Evolutionary conservation across 2,888 invertebrate species (phyloP).

Genomic region (Microctonus brassicae): DNA sequence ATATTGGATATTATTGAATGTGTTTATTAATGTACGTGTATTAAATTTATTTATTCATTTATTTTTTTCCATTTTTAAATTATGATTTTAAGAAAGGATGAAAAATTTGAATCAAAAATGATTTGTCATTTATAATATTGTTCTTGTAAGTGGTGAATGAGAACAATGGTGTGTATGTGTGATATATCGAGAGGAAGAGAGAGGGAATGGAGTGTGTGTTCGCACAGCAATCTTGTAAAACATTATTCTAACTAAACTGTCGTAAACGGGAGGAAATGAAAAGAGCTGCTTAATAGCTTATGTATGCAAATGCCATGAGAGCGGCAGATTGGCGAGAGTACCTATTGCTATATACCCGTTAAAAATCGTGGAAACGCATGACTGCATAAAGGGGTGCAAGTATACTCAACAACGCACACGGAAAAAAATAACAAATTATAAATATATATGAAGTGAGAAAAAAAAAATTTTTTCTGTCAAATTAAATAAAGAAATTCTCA

Average conservation of each 20-base stretch:
- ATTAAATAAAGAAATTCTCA: not conserved
- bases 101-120: conserved; percentile 28
- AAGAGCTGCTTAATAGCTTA: conserved; percentile 70
- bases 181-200: conserved; percentile 33
- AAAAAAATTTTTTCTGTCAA: not conserved
- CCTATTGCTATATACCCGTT: too few relatives aligned
- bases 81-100: not conserved
- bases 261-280: conserved; percentile 71
- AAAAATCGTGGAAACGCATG: too few relatives aligned
- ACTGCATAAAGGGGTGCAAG: too few relatives aligned
- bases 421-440: too few relatives aligned
- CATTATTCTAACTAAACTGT: conserved; percentile 70
- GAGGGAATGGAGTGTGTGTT: conserved; percentile 43
- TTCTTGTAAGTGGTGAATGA: too few relatives aligned
- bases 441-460: not conserved
- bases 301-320: conserved; percentile 65
- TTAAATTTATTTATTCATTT: too few relatives aligned
- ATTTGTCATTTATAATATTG: not conserved
- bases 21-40: too few relatives aligned
- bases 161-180: too few relatives aligned
- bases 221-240: conserved; percentile 67
- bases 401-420: too few relatives aligned
- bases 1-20: too few relatives aligned
- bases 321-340: conserved; percentile 67
- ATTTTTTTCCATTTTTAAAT: too few relatives aligned